These are phyloP conservation scores for Drosophila micromelanica DNA, from an alignment of 1,140 invertebrate genomes.

Conservation along the genomic window DNA sequence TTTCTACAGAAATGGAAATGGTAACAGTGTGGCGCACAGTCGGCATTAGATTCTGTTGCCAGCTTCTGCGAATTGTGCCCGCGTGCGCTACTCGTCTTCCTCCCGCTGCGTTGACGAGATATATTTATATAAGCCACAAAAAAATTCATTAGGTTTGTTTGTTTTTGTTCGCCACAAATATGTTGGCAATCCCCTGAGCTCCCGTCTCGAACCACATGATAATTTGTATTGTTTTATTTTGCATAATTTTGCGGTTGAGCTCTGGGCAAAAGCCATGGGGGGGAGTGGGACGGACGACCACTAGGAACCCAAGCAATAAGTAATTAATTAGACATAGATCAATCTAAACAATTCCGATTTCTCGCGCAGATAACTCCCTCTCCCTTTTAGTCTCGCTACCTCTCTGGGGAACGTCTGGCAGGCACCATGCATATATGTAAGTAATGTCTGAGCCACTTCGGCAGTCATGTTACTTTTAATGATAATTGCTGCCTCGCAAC, in stretches of 20 bases:
- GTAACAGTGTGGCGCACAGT: slow-evolving; percentile 27
- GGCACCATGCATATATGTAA: no score
- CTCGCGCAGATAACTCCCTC: background rate
- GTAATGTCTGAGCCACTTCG: slow-evolving; percentile 24
- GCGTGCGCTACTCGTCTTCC: slow-evolving; percentile 67
- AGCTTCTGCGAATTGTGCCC: slow-evolving; percentile 59
- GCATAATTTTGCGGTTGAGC: slow-evolving; percentile 50
- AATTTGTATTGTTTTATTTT: slow-evolving; percentile 27
- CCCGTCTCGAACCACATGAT: background rate
- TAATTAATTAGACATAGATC: slow-evolving; percentile 78
- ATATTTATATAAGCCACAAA: slow-evolving; percentile 58
- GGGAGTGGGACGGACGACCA: background rate
- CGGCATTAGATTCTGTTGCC: slow-evolving; percentile 1
- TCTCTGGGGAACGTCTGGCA: slow-evolving; percentile 3
- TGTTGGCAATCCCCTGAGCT: slow-evolving; percentile 6
- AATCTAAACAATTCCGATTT: slow-evolving; percentile 24
- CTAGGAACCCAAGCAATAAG: slow-evolving; percentile 15
- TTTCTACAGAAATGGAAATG: slow-evolving; percentile 64
- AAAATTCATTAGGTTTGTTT: slow-evolving; percentile 65
- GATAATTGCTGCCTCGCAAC: slow-evolving; percentile 79
- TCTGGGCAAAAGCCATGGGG: slow-evolving; percentile 42
- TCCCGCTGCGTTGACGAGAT: slow-evolving; percentile 53
- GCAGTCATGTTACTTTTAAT: slow-evolving; percentile 81
- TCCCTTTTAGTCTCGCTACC: background rate
- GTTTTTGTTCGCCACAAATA: slow-evolving; percentile 29